phyloP scores from a whole-genome alignment of 2,113 vertebrate species.

The Parotia lawesii region DNA sequence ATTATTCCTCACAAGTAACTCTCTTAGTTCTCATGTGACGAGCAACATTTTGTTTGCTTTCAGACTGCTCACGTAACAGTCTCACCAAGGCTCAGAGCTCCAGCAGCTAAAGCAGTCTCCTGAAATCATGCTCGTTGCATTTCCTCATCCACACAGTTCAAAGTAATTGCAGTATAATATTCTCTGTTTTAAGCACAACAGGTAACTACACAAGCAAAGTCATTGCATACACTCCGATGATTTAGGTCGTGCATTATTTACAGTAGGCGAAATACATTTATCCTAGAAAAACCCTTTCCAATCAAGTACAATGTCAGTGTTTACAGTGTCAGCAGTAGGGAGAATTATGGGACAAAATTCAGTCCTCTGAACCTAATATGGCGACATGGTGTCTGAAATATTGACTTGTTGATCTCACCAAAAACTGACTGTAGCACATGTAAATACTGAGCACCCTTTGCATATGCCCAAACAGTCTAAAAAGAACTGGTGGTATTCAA shows the following conservation, averaged over 20 bases:
- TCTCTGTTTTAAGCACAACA: background rate
- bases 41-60: slow-evolving; percentile 1
- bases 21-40: background rate
- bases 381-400: background rate
- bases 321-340: background rate
- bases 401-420: background rate
- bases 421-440: background rate
- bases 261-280: background rate
- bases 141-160: slow-evolving; percentile 21
- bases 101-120: background rate
- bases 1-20: background rate
- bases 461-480: background rate
- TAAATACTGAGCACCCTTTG: background rate
- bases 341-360: background rate
- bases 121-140: slow-evolving; percentile 3
- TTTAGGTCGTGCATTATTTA: background rate
- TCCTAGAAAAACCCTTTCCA: background rate
- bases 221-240: background rate
- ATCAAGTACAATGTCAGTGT: background rate
- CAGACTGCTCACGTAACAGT: background rate
- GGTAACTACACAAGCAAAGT: background rate
- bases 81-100: background rate
- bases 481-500: background rate
- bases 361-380: background rate
- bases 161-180: slow-evolving; percentile 27